Conservation (phyloP, 2,797 vertebrate genomes). For the Microcaecilia unicolor region DNA sequence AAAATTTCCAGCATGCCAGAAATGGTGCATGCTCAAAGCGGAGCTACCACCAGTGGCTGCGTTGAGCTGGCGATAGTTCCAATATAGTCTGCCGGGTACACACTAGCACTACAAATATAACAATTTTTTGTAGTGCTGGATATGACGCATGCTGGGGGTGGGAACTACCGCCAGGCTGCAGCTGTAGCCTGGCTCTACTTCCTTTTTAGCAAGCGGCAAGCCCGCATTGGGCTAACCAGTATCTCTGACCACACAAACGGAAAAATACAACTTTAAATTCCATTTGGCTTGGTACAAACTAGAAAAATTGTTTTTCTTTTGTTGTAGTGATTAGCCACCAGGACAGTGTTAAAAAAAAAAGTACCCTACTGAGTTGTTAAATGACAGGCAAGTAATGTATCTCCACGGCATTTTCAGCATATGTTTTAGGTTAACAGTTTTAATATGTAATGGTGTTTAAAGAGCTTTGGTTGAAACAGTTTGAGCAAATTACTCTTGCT, state of each 20-base stretch:
- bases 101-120: too few relatives aligned
- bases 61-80: too few relatives aligned
- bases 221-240: too few relatives aligned
- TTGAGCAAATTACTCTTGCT: slow-evolving; percentile 22
- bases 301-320: not conserved
- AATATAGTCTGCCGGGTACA: too few relatives aligned
- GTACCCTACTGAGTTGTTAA: not conserved
- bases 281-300: not conserved
- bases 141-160: too few relatives aligned
- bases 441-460: not conserved
- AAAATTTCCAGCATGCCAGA: too few relatives aligned
- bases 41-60: too few relatives aligned
- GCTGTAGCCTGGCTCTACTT: too few relatives aligned
- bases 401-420: not conserved
- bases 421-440: rapidly evolving
- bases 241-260: rapidly evolving
- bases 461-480: slow-evolving; percentile 12
- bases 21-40: too few relatives aligned
- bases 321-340: slow-evolving; percentile 9
- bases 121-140: too few relatives aligned
- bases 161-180: too few relatives aligned
- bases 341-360: slow-evolving; percentile 8
- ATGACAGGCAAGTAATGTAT: not conserved
- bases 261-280: not conserved
- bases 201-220: too few relatives aligned